phyloP scores from a whole-genome alignment of 2,797 vertebrate species.

The Semotilus atromaculatus region DNA sequence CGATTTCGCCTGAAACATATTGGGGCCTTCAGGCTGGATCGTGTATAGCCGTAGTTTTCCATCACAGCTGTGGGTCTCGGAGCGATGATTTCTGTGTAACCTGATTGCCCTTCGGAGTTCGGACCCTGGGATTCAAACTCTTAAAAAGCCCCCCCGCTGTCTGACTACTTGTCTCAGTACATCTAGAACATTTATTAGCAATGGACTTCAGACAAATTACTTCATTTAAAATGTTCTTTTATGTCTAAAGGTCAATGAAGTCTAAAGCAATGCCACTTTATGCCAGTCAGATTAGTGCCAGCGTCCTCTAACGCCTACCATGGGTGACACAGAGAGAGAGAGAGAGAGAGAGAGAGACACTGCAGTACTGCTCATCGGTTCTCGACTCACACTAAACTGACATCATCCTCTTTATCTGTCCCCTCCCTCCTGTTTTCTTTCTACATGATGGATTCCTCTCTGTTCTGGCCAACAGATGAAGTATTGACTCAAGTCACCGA shows the following conservation, averaged over 20 bases:
- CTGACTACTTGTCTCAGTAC: not conserved
- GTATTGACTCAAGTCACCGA: slow-evolving; percentile 12
- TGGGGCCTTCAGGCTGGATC: no score
- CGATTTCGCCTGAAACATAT: no score
- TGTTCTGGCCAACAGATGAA: slow-evolving; percentile 23
- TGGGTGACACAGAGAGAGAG: slow-evolving; percentile 11
- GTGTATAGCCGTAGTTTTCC: not conserved
- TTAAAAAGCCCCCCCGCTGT: not conserved
- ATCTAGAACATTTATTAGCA: slow-evolving; percentile 9
- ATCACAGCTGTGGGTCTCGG: no score
- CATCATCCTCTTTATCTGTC: slow-evolving; percentile 39
- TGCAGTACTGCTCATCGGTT: slow-evolving; percentile 51
- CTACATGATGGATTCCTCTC: slow-evolving; percentile 31
- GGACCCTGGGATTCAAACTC: not conserved
- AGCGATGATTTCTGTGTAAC: not conserved
- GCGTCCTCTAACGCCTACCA: not conserved
- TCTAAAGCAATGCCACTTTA: slow-evolving; percentile 16
- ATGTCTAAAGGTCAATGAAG: slow-evolving; percentile 21
- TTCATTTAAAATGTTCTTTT: slow-evolving; percentile 20
- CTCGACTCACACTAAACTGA: slow-evolving; percentile 38
- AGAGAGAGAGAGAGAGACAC: slow-evolving; percentile 6
- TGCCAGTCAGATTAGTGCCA: slow-evolving; percentile 33
- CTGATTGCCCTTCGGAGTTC: slow-evolving; percentile 19
- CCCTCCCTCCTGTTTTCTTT: not conserved
- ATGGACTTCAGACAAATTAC: slow-evolving; percentile 13